A percentile compares a stretch with the other conserved stretches of the same genome.
These are phyloP conservation scores for Tipula helvola DNA, from an alignment of 2,888 invertebrate species.

Conservation along the genomic window DNA sequence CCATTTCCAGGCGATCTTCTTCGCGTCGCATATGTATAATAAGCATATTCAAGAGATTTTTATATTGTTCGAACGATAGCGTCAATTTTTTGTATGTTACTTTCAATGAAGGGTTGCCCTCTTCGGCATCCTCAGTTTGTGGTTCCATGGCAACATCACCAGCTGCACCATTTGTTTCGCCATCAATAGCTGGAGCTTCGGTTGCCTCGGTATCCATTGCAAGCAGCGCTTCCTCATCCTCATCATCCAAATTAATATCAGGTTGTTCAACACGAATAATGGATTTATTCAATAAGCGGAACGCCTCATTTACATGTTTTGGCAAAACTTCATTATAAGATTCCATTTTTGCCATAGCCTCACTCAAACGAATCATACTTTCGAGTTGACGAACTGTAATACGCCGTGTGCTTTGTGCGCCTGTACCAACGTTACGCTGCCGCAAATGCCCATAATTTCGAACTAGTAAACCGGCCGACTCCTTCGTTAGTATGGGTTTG, in stretches of 20 bases:
- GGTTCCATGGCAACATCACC: constrained; percentile 22
- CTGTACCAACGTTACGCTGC: constrained; percentile 62
- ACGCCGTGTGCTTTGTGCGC: constrained; percentile 73
- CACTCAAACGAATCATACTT: constrained; percentile 89
- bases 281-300: constrained; percentile 83
- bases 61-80: constrained; percentile 88
- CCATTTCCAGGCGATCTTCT: constrained; percentile 55
- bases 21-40: constrained; percentile 78
- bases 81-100: constrained; percentile 60
- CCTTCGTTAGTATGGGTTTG: constrained; percentile 74
- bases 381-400: constrained; percentile 95
- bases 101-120: constrained; percentile 21
- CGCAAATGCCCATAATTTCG: constrained; percentile 80
- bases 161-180: constrained; percentile 10
- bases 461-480: constrained; percentile 72
- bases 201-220: constrained; percentile 28
- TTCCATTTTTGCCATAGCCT: constrained; percentile 93
- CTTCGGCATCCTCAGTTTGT: constrained; percentile 15
- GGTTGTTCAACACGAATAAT: constrained; percentile 97
- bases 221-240: constrained; percentile 38
- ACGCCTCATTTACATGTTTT: constrained; percentile 86
- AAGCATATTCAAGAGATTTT: constrained; percentile 80
- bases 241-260: constrained; percentile 85
- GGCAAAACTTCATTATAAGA: constrained; percentile 80
- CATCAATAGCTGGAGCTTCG: neutral